A percentile compares a stretch with the other conserved stretches of the same genome.
Evolutionary conservation across 1,140 invertebrate genomes (phyloP).

Genomic region (Apis cerana): DNA sequence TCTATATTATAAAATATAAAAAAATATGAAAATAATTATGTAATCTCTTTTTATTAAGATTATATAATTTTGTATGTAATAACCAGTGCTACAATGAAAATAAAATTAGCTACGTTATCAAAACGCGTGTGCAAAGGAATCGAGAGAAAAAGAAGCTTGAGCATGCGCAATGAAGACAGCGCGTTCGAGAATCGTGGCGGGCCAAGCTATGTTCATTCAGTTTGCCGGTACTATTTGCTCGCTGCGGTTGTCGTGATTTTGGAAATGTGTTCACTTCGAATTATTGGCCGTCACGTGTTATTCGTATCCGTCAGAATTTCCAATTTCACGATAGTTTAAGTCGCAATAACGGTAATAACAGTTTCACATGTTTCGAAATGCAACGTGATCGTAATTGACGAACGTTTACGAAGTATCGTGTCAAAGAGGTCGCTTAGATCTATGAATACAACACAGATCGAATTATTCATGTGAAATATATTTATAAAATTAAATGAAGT

Average conservation of each 20-base stretch:
- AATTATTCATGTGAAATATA: not conserved
- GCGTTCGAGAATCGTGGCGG: slow-evolving; percentile 59
- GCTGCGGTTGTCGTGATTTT: slow-evolving; percentile 52
- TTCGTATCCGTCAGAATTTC: not conserved
- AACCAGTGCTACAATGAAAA: not conserved
- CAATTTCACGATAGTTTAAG: not conserved
- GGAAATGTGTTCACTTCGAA: not conserved
- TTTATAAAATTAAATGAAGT: not conserved
- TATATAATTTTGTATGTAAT: not conserved
- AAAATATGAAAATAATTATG: too few relatives aligned
- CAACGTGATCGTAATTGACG: not conserved
- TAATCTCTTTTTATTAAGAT: too few relatives aligned
- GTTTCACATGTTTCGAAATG: not conserved
- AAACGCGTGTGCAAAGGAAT: slow-evolving; percentile 23
- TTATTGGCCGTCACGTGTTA: slow-evolving; percentile 4
- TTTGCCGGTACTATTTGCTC: slow-evolving; percentile 70
- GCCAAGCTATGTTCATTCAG: slow-evolving; percentile 61
- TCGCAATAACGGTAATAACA: not conserved
- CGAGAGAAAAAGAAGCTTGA: slow-evolving; percentile 30
- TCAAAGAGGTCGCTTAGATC: not conserved
- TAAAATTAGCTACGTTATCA: not conserved
- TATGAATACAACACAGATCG: not conserved
- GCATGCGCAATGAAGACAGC: slow-evolving; percentile 51
- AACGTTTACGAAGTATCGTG: not conserved
- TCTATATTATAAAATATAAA: not conserved